Percentiles rank a stretch among this genome's conserved stretches.
These are phyloP conservation scores for Sebastes taczanowskii DNA, from an alignment of 2,797 vertebrate genomes.

Conservation along the genomic window DNA sequence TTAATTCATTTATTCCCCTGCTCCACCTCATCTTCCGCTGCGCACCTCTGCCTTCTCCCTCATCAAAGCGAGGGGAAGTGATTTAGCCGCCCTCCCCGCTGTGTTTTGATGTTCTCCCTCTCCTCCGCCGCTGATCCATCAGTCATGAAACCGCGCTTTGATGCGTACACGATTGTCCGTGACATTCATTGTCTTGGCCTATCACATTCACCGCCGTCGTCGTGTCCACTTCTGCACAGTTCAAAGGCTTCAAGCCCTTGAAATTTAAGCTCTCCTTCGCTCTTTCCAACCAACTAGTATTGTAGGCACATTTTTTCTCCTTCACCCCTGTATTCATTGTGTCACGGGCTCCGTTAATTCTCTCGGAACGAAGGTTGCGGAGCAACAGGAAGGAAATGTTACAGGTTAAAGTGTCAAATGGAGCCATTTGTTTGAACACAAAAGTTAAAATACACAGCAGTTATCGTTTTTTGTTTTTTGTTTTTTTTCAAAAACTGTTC, in stretches of 20 bases:
- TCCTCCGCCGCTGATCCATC: slow-evolving; percentile 42
- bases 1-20: slow-evolving; percentile 40
- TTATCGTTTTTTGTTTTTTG: background rate
- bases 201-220: slow-evolving; percentile 12
- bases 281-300: background rate
- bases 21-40: slow-evolving; percentile 28
- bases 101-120: slow-evolving; percentile 48
- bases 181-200: slow-evolving; percentile 44
- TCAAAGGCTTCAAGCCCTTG: slow-evolving; percentile 35
- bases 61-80: slow-evolving; percentile 55
- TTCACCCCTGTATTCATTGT: background rate
- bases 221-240: slow-evolving; percentile 27
- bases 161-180: slow-evolving; percentile 41
- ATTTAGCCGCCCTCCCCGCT: slow-evolving; percentile 32
- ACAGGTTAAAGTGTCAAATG: slow-evolving; percentile 15
- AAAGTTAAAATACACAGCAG: background rate
- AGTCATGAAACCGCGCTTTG: slow-evolving; percentile 49
- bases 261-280: slow-evolving; percentile 11
- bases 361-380: background rate
- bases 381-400: background rate
- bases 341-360: background rate
- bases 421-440: slow-evolving; percentile 5
- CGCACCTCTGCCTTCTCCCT: slow-evolving; percentile 5
- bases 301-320: slow-evolving; percentile 3
- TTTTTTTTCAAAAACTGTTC: background rate